These are phyloP conservation scores for Plotosus lineatus DNA, from an alignment of 2,113 vertebrate genomes.

Conservation along the genomic window DNA sequence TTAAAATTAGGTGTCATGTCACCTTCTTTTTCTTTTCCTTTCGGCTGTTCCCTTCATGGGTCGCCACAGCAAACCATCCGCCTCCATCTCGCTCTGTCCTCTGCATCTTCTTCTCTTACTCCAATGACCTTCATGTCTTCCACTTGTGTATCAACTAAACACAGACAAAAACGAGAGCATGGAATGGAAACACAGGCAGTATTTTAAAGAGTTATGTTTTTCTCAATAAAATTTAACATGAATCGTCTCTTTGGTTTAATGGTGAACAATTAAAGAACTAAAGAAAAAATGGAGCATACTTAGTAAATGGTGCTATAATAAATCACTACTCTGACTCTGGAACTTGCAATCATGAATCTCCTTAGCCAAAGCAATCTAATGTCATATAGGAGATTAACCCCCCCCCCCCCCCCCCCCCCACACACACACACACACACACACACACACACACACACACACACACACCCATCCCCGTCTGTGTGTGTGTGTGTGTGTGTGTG, in stretches of 20 bases:
- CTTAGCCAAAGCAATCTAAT: not conserved
- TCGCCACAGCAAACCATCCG: no score
- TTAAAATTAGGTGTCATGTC: no score
- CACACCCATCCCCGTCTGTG: no score
- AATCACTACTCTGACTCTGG: not conserved
- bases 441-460: no score
- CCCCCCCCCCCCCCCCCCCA: not conserved
- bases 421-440: not conserved
- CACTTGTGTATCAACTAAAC: not conserved
- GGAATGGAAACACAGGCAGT: not conserved
- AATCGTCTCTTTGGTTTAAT: no score
- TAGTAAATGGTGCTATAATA: not conserved
- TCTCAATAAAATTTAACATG: no score
- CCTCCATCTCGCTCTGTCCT: no score
- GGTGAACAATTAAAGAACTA: not conserved
- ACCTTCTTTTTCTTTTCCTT: no score
- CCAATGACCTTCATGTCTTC: no score
- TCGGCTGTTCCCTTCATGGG: no score
- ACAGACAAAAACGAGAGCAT: not conserved
- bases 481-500: slow-evolving; percentile 2
- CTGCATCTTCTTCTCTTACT: no score
- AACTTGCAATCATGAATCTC: not conserved
- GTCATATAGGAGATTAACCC: not conserved
- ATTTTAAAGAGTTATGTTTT: not conserved
- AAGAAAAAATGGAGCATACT: not conserved